Percentiles rank a stretch among this genome's conserved stretches.
phyloP scores from a whole-genome alignment of 2,888 invertebrate genomes.

The Eristalinus sepulchralis region DNA sequence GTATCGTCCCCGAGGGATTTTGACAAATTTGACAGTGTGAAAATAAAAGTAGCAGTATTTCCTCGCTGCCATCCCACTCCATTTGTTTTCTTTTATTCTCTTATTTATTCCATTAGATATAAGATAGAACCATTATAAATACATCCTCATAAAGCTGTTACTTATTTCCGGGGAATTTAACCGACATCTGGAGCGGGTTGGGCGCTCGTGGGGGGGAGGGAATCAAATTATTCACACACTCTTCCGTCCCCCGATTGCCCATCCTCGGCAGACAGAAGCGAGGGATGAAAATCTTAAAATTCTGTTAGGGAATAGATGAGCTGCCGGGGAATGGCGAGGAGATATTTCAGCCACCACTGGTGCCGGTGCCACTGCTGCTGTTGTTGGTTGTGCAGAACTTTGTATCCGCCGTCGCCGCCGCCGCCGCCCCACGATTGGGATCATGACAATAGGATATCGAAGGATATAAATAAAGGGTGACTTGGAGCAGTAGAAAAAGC shows the following conservation, averaged over 20 bases:
- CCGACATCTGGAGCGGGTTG: constrained; percentile 53
- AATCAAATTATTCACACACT: constrained; percentile 68
- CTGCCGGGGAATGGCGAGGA: neutral
- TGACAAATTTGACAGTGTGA: constrained; percentile 42
- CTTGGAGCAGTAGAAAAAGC: constrained; percentile 31
- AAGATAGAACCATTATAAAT: constrained; percentile 49
- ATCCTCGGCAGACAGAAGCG: constrained; percentile 25
- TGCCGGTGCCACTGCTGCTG: constrained; percentile 20
- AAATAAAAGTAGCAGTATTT: constrained; percentile 15
- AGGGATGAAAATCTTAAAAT: constrained; percentile 60
- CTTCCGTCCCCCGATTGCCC: neutral
- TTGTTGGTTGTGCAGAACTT: constrained; percentile 18
- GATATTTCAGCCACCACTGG: neutral
- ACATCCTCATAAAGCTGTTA: constrained; percentile 66
- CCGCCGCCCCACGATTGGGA: neutral
- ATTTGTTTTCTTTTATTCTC: neutral
- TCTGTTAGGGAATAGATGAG: constrained; percentile 59
- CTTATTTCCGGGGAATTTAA: constrained; percentile 68
- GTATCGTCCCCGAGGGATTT: constrained; percentile 8
- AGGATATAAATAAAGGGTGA: constrained; percentile 46
- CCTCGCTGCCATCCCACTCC: neutral
- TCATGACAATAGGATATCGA: constrained; percentile 33
- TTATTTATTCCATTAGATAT: constrained; percentile 29
- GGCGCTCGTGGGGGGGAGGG: neutral
- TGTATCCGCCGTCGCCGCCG: neutral